Base-by-base conservation (phyloP, 2,797 vertebrate species). In the Tinamus major region DNA sequence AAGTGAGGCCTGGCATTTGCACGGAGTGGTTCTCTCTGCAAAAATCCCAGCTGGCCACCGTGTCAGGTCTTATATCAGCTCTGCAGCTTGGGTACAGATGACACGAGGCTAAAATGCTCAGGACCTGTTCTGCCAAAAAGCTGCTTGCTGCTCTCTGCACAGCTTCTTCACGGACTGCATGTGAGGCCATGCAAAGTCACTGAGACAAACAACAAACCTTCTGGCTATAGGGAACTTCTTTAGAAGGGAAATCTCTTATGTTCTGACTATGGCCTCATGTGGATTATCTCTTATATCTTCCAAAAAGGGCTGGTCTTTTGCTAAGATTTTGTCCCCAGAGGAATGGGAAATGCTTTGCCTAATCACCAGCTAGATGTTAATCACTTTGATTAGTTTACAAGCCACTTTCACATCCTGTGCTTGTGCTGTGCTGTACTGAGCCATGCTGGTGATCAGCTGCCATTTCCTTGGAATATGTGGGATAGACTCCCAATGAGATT, bases 321-420 rank as follows among this genome's bases (percentile, higher is more conserved):
- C 46, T 35, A 14, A 42, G 17, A 55, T 70, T 55, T 87, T 61
- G 26, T 65, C 31, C 49, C 35, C 42, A 77, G 71, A 85, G 29
- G 39, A 92, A 48, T 3, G 53, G 20, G 67, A 64, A 65, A 46
- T 55, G 41, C 58, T 35, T 84, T 89, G 55, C 46, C 24, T 70
- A 1, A 0, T 42, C 46, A 74, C 19, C 61, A 92, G 64, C 63
- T 79, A 59, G 29, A 82, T 65, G 37, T 35, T 87, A 85, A 46
- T 31, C 46, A 51, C n/a, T 85, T 67, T 79, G 51, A n/a, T 86
- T 49, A 69, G 46, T 76, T 93, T 82, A 79, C 42, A 89, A 77
- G 82, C 26, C 7, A 35, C 53, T 91, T 79, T 59, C 29, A 74
- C 72, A 69, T 69, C 24, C 37, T 76, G 53, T 39, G n/a, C 46